Evolutionary conservation across 1,140 invertebrate species (phyloP).

Genomic region (Copidosoma floridanum): DNA sequence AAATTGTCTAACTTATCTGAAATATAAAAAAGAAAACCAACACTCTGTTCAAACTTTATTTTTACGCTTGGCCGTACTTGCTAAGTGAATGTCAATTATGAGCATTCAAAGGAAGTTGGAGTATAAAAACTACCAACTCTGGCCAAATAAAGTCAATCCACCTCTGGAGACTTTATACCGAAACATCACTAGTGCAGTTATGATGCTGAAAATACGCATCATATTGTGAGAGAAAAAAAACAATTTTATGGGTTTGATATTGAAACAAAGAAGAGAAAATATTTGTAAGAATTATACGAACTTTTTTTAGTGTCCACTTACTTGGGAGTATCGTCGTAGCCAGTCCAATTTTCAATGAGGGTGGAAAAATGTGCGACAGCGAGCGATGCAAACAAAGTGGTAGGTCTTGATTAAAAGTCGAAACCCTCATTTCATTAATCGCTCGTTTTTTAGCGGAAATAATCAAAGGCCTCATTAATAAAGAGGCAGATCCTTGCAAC

Average conservation of each 20-base stretch:
- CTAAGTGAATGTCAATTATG: too few relatives aligned
- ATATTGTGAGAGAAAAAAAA: neutral
- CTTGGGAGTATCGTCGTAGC: neutral
- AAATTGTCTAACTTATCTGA: too few relatives aligned
- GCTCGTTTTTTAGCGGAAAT: neutral
- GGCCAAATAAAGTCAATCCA: neutral
- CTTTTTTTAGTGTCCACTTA: neutral
- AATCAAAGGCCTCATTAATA: conserved; percentile 8
- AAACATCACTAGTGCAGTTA: too few relatives aligned
- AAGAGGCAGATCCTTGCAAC: conserved; percentile 8
- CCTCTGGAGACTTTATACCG: neutral
- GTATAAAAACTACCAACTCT: neutral
- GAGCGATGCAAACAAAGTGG: neutral
- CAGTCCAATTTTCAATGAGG: neutral
- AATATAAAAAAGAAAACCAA: too few relatives aligned
- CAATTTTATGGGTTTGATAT: too few relatives aligned
- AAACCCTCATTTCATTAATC: too few relatives aligned
- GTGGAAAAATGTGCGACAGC: neutral
- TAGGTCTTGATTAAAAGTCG: neutral
- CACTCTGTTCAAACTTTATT: too few relatives aligned
- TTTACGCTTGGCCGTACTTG: too few relatives aligned
- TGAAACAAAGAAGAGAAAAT: too few relatives aligned
- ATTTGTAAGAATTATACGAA: too few relatives aligned
- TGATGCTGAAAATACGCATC: too few relatives aligned
- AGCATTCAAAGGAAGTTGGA: too few relatives aligned